Conservation (phyloP, 2,888 invertebrate genomes). For the Drosophila cracens region DNA sequence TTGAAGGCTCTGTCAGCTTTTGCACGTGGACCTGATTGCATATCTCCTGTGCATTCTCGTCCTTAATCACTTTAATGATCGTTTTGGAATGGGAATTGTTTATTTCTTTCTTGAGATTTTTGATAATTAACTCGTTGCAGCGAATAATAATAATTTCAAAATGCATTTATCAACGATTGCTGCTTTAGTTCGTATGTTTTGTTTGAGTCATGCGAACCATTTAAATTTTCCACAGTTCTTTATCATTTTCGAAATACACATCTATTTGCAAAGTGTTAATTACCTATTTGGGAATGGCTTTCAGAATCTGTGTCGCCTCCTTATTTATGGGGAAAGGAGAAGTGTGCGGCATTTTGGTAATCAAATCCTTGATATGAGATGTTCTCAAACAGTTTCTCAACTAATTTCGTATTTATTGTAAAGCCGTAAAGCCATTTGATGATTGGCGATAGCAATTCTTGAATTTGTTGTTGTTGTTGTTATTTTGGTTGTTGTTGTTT, state of each 20-base stretch:
- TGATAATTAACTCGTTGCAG: conserved; percentile 11
- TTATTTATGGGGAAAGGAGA: not conserved
- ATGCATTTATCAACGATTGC: conserved; percentile 55
- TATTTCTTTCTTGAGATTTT: conserved; percentile 22
- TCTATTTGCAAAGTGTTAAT: not conserved
- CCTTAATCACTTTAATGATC: conserved; percentile 57
- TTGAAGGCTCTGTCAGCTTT: conserved; percentile 74
- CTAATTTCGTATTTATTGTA: conserved; percentile 34
- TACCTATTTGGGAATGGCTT: not conserved
- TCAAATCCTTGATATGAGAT: conserved; percentile 18
- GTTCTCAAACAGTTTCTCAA: conserved; percentile 18
- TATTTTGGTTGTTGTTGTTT: not conserved
- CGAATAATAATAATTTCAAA: conserved; percentile 22
- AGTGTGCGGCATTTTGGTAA: not conserved
- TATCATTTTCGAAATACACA: not conserved
- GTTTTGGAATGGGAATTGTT: not conserved
- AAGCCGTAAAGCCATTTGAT: conserved; percentile 28
- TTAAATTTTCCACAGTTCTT: conserved; percentile 64
- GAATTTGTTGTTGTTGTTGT: not conserved
- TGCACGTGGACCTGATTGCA: conserved; percentile 74
- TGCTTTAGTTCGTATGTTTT: conserved; percentile 20
- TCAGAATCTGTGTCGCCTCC: not conserved
- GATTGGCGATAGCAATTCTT: conserved; percentile 8
- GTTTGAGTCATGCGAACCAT: conserved; percentile 47
- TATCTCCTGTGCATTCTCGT: conserved; percentile 80